Percentiles rank a stretch among this genome's conserved stretches.
These are phyloP conservation scores for Pungitius pungitius DNA, from an alignment of 2,113 vertebrate genomes.

Conservation along the genomic window DNA sequence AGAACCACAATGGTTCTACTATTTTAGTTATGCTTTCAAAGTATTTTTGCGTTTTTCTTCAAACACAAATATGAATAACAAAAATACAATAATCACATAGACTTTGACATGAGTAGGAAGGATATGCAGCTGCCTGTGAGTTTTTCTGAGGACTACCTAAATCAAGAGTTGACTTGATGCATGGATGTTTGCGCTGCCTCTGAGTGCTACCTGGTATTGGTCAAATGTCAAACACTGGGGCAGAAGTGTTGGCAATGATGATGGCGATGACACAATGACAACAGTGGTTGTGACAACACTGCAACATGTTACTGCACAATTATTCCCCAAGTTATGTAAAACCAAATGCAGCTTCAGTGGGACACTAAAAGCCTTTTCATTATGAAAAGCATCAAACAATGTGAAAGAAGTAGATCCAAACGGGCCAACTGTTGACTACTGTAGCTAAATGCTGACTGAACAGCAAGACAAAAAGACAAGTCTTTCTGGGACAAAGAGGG, in stretches of 20 bases:
- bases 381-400: constrained; percentile 36
- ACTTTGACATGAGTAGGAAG: too few relatives aligned
- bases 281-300: not conserved
- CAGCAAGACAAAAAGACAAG: constrained; percentile 10
- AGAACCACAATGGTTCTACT: not conserved
- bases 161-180: not conserved
- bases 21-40: not conserved
- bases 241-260: not conserved
- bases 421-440: constrained; percentile 8
- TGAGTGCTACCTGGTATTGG: constrained; percentile 5
- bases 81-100: not conserved
- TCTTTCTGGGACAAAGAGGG: not conserved
- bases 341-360: constrained; percentile 1
- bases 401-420: constrained; percentile 74
- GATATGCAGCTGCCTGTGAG: not conserved
- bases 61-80: not conserved
- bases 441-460: not conserved
- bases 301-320: constrained; percentile 32
- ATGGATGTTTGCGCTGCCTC: not conserved
- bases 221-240: constrained; percentile 12
- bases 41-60: not conserved
- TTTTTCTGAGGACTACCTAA: not conserved
- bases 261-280: constrained; percentile 25
- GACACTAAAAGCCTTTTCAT: not conserved
- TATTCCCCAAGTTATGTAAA: not conserved